These are phyloP conservation scores for Myzus persicae DNA, from an alignment of 1,140 invertebrate species.

Conservation along the genomic window DNA sequence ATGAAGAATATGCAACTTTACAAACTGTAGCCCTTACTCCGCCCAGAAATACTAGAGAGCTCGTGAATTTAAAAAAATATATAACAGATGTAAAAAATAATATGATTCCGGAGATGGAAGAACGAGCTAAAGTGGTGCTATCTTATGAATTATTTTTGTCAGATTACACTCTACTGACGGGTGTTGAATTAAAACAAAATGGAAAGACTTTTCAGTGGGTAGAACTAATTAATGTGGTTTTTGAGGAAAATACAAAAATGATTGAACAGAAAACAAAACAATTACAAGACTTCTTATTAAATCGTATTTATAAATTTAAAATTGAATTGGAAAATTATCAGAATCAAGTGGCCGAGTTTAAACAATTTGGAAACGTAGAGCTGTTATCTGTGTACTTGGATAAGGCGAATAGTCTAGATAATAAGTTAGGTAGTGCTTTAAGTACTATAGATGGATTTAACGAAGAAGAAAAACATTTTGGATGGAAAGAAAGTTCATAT, in stretches of 20 bases:
- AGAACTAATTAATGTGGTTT: constrained; percentile 77
- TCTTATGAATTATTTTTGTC: constrained; percentile 75
- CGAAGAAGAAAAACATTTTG: constrained; percentile 88
- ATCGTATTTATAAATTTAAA: constrained; percentile 73
- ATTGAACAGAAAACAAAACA: constrained; percentile 83
- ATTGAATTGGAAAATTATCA: constrained; percentile 83
- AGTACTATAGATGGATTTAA: constrained; percentile 89
- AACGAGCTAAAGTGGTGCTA: constrained; percentile 72
- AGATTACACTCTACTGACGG: constrained; percentile 80
- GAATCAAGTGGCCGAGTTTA: constrained; percentile 84
- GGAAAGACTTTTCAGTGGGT: constrained; percentile 86
- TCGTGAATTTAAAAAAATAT: constrained; percentile 84
- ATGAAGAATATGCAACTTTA: constrained; percentile 85
- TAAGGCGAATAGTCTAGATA: constrained; percentile 78
- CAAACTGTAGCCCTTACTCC: constrained; percentile 79
- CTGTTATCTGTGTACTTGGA: constrained; percentile 85
- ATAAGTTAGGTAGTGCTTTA: constrained; percentile 74
- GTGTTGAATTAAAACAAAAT: constrained; percentile 86
- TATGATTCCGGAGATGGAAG: constrained; percentile 77
- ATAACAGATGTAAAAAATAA: constrained; percentile 78
- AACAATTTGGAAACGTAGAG: constrained; percentile 87
- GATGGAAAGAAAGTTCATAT: constrained; percentile 89
- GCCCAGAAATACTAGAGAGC: constrained; percentile 82
- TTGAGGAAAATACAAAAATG: constrained; percentile 83
- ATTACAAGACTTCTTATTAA: constrained; percentile 81